Evolutionary conservation across 2,797 vertebrate genomes (phyloP), one percentile per base, ranked within the genome.

Genomic region (Pogonophryne albipinna): DNA sequence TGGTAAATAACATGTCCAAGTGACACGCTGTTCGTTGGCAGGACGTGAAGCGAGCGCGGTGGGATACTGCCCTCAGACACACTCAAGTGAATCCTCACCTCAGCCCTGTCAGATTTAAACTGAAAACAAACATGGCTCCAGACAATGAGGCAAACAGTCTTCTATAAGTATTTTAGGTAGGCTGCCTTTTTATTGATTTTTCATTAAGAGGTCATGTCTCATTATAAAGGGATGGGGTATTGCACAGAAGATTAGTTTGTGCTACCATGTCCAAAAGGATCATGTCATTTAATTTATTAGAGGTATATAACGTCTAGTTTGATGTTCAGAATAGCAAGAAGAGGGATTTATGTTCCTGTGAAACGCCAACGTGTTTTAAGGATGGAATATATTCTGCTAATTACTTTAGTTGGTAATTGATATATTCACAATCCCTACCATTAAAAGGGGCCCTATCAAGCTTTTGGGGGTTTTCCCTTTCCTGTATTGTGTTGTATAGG

Each of bases 1-100:
- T 85, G 82, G 74, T 76, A 88, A 88, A 91, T 86, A 88, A 88
- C 79, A 79, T 72, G 76, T 85, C 85, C 76, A 58, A 81, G 77
- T 86, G 85, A 85, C 80, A 66, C n/a, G 49, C 65, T 80, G 73
- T 60, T 79, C 3, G 16, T 23, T 74, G 74, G 66, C 6, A 42
- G 74, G 64, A 55, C 6, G 49, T 59, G 50, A 66, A 68, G 77
- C 31, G 69, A 76, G 71, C 59, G 78, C 57, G 6, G 67, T 79
- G 60, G 78, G 81, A 80, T 66, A 23, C 44, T 71, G 79, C 75
- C 58, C 82, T 74, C 50, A 50, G 63, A 74, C 64, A 85, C 70
- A 66, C 17, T 80, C 14, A 13, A 80, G 63, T 53, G 56, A 64
- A 20, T 61, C 84, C 31, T 82, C 66, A 49, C 62, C 67, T 68